A percentile compares a stretch with the other conserved stretches of the same genome.
Conservation (phyloP, 2,888 invertebrate species). For the Acronicta alni region DNA sequence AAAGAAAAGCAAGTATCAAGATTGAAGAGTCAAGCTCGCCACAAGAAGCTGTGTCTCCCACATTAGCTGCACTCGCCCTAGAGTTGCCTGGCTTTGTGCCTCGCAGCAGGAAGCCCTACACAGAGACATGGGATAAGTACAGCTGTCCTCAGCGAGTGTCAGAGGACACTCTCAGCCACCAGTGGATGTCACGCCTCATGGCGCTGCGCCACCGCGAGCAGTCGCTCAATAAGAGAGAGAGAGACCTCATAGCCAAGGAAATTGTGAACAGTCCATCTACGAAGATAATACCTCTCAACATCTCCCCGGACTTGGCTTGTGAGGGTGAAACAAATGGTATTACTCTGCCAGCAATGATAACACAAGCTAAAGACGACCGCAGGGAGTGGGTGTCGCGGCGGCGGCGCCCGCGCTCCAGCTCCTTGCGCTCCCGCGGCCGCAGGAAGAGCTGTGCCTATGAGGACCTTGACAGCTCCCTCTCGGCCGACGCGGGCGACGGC, state of each 20-base stretch:
- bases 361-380: constrained; percentile 59
- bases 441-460: constrained; percentile 84
- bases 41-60: constrained; percentile 77
- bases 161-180: constrained; percentile 87
- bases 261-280: constrained; percentile 78
- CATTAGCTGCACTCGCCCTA: constrained; percentile 81
- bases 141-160: constrained; percentile 85
- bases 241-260: constrained; percentile 81
- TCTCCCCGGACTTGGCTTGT: constrained; percentile 56
- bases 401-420: constrained; percentile 69
- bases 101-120: constrained; percentile 75
- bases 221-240: constrained; percentile 85
- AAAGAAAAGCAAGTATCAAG: constrained; percentile 56
- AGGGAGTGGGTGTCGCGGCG: constrained; percentile 68
- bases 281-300: constrained; percentile 69
- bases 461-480: constrained; percentile 89
- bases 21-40: constrained; percentile 58
- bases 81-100: constrained; percentile 86
- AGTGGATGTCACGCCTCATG: constrained; percentile 89
- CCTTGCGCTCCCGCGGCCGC: constrained; percentile 68
- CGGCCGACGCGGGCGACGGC: constrained; percentile 88
- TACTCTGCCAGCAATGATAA: constrained; percentile 79
- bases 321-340: constrained; percentile 76
- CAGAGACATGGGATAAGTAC: constrained; percentile 67
- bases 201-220: constrained; percentile 86